phyloP scores from a whole-genome alignment of 1,140 invertebrate genomes.

The Lepidurus apus region DNA sequence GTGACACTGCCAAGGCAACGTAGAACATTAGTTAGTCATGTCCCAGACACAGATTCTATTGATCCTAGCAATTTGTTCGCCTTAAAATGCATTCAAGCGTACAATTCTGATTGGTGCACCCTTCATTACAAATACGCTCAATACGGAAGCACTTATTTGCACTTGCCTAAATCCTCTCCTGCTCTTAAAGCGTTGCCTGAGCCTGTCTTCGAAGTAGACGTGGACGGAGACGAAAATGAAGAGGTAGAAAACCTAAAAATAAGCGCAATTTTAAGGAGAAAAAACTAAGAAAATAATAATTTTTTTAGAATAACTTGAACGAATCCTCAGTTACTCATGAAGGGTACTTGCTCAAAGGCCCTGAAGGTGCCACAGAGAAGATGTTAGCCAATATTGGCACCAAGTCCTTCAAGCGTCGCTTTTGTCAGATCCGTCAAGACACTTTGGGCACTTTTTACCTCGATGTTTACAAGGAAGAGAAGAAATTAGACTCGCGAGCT shows the following conservation, averaged over 20 bases:
- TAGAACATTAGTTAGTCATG: conserved; percentile 67
- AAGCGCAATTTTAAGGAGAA: background rate
- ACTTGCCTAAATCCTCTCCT: conserved; percentile 58
- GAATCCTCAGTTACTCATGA: conserved; percentile 51
- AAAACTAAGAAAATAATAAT: background rate
- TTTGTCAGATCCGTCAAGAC: conserved; percentile 58
- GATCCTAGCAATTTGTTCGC: conserved; percentile 65
- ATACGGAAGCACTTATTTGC: conserved; percentile 75
- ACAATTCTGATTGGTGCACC: conserved; percentile 77
- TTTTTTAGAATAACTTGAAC: conserved; percentile 31
- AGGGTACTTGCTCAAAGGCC: conserved; percentile 82
- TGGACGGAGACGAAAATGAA: conserved; percentile 73
- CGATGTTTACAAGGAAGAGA: conserved; percentile 88
- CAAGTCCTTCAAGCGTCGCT: conserved; percentile 84
- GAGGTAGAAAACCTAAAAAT: conserved; percentile 51
- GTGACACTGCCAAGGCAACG: conserved; percentile 68
- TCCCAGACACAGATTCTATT: conserved; percentile 52
- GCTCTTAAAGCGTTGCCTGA: conserved; percentile 23
- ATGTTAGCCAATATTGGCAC: conserved; percentile 80
- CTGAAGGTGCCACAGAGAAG: conserved; percentile 71
- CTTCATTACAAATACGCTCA: conserved; percentile 81
- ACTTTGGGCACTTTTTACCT: conserved; percentile 84
- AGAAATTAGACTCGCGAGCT: conserved; percentile 79
- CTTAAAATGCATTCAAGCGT: conserved; percentile 77
- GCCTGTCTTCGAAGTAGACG: conserved; percentile 65